Evolutionary conservation across 2,888 invertebrate species (phyloP).

Genomic region (Campoletis raptor): DNA sequence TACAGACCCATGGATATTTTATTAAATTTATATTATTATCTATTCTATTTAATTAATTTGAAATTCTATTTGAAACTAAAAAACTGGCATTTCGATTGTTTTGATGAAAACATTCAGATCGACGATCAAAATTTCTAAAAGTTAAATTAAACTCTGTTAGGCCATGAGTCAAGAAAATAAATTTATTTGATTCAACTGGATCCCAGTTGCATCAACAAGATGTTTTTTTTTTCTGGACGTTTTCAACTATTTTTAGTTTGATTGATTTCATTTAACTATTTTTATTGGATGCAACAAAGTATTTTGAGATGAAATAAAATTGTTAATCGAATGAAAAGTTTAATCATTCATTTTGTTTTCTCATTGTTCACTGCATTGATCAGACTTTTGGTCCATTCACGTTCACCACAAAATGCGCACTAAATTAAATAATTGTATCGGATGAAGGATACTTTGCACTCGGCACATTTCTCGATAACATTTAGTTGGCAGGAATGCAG

Average conservation of each 20-base stretch:
- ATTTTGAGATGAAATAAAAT: not conserved
- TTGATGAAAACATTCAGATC: too few relatives aligned
- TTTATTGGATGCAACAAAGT: not conserved
- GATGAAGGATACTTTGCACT: constrained; percentile 18
- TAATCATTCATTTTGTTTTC: not conserved
- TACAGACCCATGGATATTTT: too few relatives aligned
- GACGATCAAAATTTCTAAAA: too few relatives aligned
- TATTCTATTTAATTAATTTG: too few relatives aligned
- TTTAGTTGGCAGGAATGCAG: not conserved
- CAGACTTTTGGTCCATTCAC: not conserved
- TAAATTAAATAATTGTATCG: not conserved
- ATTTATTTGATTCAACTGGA: too few relatives aligned
- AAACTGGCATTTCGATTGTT: too few relatives aligned
- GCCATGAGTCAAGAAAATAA: too few relatives aligned
- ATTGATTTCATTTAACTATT: not conserved
- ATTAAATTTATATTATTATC: too few relatives aligned
- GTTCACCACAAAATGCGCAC: not conserved
- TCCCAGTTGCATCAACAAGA: too few relatives aligned
- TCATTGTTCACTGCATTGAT: not conserved
- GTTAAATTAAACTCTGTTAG: too few relatives aligned
- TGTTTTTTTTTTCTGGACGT: too few relatives aligned
- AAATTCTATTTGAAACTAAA: too few relatives aligned
- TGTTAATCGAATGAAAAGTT: not conserved
- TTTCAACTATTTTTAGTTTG: not conserved
- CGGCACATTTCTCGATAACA: not conserved